Conservation (phyloP, 2,797 vertebrate species). For the Cryptoblepharus egeriae region DNA sequence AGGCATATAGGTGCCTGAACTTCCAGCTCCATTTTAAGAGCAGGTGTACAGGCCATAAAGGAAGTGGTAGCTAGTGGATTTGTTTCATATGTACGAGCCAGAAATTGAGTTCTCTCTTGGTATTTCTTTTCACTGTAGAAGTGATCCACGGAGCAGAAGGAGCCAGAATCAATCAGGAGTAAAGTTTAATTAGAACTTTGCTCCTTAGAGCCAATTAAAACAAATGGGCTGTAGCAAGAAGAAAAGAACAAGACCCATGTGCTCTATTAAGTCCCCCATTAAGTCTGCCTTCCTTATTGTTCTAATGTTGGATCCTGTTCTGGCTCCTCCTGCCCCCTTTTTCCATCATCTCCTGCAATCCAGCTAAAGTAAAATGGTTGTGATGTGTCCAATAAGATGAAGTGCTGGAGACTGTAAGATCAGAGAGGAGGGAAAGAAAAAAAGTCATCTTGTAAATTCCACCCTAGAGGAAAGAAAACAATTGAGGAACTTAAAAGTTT, state of each 20-base stretch:
- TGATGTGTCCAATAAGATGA: conserved; percentile 26
- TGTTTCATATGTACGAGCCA: background rate
- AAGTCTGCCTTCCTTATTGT: background rate
- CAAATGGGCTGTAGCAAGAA: background rate
- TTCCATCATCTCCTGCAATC: background rate
- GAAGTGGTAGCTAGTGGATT: background rate
- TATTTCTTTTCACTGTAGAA: background rate
- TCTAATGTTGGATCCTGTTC: background rate
- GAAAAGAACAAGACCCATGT: background rate
- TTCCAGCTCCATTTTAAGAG: background rate
- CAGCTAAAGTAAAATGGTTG: conserved; percentile 12
- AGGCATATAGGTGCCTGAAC: background rate
- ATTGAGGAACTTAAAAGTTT: background rate
- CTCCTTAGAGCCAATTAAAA: background rate
- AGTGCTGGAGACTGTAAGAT: conserved; percentile 4
- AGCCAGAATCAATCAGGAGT: background rate
- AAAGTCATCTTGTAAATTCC: conserved; percentile 55
- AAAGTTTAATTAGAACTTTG: background rate
- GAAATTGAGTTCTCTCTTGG: background rate
- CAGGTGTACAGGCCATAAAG: background rate
- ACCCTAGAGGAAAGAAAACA: conserved; percentile 38
- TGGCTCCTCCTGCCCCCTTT: background rate
- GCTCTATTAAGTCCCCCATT: background rate
- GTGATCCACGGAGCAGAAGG: background rate
- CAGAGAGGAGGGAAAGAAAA: conserved; percentile 21